Conservation (phyloP, 2,113 vertebrate species). For the Tragelaphus imberbis region DNA sequence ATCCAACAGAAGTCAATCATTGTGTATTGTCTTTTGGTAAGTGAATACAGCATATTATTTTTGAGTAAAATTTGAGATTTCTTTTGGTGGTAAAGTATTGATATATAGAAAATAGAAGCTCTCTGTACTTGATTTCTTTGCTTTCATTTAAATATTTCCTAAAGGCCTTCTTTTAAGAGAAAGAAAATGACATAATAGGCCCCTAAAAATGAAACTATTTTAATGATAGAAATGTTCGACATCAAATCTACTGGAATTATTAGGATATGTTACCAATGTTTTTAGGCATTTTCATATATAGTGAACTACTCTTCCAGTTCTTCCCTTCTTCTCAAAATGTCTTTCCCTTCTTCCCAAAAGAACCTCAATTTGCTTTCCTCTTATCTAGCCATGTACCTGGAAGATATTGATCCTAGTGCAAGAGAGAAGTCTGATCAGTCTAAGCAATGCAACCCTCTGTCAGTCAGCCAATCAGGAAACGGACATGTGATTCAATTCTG, state of each 20-base stretch:
- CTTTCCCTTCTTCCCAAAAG: not conserved
- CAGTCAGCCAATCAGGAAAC: not conserved
- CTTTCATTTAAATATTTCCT: constrained; percentile 10
- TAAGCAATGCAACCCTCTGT: not conserved
- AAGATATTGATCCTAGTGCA: not conserved
- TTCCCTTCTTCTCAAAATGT: not conserved
- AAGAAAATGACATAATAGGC: not conserved
- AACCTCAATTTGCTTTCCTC: not conserved
- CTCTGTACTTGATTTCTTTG: constrained; percentile 1
- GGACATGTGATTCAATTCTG: not conserved
- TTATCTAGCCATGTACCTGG: not conserved
- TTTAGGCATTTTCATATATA: not conserved
- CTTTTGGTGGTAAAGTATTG: constrained; percentile 15
- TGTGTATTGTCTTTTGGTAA: constrained; percentile 39
- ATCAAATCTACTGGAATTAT: not conserved
- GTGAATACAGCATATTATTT: constrained; percentile 36
- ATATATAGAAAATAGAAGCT: constrained; percentile 20
- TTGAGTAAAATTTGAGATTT: constrained; percentile 33
- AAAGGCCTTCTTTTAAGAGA: not conserved
- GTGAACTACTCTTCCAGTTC: not conserved
- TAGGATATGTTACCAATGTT: not conserved
- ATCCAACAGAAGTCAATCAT: constrained; percentile 33
- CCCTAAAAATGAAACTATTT: not conserved
- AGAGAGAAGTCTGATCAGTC: not conserved
- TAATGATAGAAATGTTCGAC: not conserved